Conservation (phyloP, 2,888 invertebrate genomes). For the Pseudococcus longispinus region DNA sequence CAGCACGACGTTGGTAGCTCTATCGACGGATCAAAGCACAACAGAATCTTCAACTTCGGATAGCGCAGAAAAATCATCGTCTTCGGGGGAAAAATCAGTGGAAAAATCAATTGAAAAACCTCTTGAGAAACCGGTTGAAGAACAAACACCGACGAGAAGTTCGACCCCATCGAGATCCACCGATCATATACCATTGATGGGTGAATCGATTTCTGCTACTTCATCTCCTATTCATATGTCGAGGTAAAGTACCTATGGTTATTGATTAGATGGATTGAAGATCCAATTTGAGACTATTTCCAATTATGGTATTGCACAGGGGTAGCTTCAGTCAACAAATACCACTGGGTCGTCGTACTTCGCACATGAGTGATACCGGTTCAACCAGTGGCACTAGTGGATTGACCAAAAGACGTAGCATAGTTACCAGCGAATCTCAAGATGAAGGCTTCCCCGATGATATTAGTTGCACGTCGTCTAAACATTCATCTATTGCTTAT, state of each 20-base stretch:
- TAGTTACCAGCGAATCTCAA: constrained; percentile 56
- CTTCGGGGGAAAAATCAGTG: neutral
- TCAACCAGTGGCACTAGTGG: neutral
- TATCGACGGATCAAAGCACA: constrained; percentile 61
- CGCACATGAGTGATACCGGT: constrained; percentile 50
- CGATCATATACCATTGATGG: neutral
- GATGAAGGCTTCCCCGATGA: constrained; percentile 52
- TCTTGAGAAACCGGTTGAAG: neutral
- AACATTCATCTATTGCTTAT: constrained; percentile 42
- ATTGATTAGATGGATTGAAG: too few species aligned
- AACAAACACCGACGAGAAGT: neutral
- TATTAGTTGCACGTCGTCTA: constrained; percentile 41
- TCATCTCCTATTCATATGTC: constrained; percentile 47
- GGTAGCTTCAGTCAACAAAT: constrained; percentile 30
- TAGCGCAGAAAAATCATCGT: neutral
- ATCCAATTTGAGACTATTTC: neutral
- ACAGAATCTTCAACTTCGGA: neutral
- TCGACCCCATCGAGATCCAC: neutral
- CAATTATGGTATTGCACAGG: neutral
- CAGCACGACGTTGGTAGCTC: constrained; percentile 72
- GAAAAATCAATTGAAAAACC: neutral
- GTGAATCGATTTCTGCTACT: constrained; percentile 4
- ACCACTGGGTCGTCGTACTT: constrained; percentile 43
- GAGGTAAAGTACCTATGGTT: constrained; percentile 3
- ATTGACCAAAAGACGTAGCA: constrained; percentile 38